These are phyloP conservation scores for Leptopilina syphax DNA, from an alignment of 2,888 invertebrate genomes.

Conservation along the genomic window DNA sequence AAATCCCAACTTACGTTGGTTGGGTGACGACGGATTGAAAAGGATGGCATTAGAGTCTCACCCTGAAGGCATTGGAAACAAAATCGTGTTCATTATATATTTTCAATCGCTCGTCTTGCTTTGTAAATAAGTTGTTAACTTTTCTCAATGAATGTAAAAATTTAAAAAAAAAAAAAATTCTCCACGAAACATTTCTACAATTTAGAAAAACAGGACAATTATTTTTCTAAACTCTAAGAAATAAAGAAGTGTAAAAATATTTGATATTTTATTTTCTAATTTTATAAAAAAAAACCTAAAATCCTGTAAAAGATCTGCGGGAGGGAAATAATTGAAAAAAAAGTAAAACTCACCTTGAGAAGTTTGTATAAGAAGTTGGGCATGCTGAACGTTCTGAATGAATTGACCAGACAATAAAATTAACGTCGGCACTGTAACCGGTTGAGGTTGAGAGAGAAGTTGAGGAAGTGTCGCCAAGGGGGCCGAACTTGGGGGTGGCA, in stretches of 20 bases:
- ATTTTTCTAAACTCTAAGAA: too few relatives aligned
- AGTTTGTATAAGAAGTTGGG: slow-evolving; percentile 95
- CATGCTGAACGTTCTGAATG: slow-evolving; percentile 94
- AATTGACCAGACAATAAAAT: slow-evolving; percentile 94
- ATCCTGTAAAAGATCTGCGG: too few relatives aligned
- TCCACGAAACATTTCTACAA: too few relatives aligned
- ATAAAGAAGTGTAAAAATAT: too few relatives aligned
- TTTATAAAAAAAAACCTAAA: too few relatives aligned
- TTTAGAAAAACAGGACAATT: too few relatives aligned
- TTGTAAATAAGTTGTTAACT: too few relatives aligned
- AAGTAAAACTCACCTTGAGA: slow-evolving; percentile 85
- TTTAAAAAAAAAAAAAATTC: too few relatives aligned
- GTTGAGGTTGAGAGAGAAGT: slow-evolving; percentile 80
- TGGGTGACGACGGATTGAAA: slow-evolving; percentile 39
- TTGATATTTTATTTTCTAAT: too few relatives aligned
- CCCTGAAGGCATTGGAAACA: not conserved
- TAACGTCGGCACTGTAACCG: slow-evolving; percentile 92
- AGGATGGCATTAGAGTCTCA: not conserved
- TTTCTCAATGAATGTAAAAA: too few relatives aligned
- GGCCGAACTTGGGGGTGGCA: slow-evolving; percentile 72
- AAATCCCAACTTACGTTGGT: slow-evolving; percentile 60
- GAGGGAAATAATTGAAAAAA: not conserved
- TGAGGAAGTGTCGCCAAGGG: slow-evolving; percentile 81
- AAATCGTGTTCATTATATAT: not conserved
- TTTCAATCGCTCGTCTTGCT: not conserved